Evolutionary conservation across 2,888 invertebrate species (phyloP).

Genomic region (Pandemis corylana): DNA sequence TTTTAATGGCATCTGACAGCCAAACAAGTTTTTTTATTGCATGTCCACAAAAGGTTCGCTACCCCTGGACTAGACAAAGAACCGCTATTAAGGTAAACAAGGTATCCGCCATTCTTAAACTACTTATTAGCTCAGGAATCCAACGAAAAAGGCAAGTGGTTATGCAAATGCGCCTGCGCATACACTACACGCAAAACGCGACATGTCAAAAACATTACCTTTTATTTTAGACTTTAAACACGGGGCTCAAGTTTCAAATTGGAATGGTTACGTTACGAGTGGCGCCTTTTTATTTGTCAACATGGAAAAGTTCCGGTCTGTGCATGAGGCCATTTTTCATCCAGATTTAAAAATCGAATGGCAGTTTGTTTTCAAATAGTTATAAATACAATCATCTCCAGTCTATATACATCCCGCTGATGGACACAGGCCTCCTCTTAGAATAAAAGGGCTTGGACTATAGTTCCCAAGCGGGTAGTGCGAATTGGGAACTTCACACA

Average conservation of each 20-base stretch:
- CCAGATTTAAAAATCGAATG: background rate
- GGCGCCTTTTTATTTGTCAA: background rate
- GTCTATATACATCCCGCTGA: no score
- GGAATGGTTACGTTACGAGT: background rate
- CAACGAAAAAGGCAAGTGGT: conserved; percentile 30
- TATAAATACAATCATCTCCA: no score
- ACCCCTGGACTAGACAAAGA: background rate
- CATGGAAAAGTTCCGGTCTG: background rate
- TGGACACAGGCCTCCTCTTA: no score
- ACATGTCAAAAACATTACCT: background rate
- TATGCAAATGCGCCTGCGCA: conserved; percentile 23
- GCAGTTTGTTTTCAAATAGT: background rate
- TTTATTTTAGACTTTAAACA: background rate
- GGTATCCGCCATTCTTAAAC: background rate
- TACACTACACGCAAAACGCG: background rate
- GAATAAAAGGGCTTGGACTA: no score
- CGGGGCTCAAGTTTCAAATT: background rate
- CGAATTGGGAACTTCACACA: no score
- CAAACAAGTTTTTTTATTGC: no score
- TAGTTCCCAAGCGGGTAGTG: no score
- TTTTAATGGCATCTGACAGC: no score
- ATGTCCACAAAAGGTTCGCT: no score
- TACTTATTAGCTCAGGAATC: conserved; percentile 12
- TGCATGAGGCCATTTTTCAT: background rate
- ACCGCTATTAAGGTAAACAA: background rate